phyloP scores from a whole-genome alignment of 2,888 invertebrate species.

The Athrips mouffetella region DNA sequence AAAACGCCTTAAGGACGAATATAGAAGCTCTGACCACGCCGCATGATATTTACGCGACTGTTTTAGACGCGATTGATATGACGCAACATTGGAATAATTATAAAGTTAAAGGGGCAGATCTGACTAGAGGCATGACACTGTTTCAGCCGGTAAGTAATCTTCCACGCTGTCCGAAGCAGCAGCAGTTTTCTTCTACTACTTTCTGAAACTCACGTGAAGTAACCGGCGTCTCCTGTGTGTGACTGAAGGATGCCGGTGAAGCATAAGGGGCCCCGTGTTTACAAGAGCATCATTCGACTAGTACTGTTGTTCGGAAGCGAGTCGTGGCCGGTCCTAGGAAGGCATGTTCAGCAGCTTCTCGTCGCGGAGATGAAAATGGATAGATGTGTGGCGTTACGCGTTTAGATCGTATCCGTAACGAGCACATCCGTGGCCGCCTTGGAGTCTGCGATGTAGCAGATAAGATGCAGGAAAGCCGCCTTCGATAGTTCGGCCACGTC shows the following conservation, averaged over 20 bases:
- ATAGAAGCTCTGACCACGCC: slow-evolving; percentile 87
- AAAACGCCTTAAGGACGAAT: slow-evolving; percentile 81
- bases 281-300: background rate
- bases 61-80: background rate
- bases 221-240: background rate
- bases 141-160: slow-evolving; percentile 76
- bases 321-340: background rate
- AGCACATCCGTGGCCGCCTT: no score
- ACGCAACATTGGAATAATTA: slow-evolving; percentile 52
- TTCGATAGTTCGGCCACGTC: no score
- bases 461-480: no score
- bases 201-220: background rate
- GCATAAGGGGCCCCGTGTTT: no score
- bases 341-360: no score
- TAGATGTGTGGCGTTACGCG: no score
- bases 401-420: no score
- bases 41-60: slow-evolving; percentile 91
- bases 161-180: background rate
- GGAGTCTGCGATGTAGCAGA: no score
- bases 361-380: no score
- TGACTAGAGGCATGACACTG: slow-evolving; percentile 78
- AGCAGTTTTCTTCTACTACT: background rate
- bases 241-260: background rate
- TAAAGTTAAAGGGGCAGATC: slow-evolving; percentile 68
- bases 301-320: background rate